Percentiles rank a stretch among this genome's conserved stretches.
Evolutionary conservation across 2,797 vertebrate species (phyloP).

Genomic region (Clamator glandarius): DNA sequence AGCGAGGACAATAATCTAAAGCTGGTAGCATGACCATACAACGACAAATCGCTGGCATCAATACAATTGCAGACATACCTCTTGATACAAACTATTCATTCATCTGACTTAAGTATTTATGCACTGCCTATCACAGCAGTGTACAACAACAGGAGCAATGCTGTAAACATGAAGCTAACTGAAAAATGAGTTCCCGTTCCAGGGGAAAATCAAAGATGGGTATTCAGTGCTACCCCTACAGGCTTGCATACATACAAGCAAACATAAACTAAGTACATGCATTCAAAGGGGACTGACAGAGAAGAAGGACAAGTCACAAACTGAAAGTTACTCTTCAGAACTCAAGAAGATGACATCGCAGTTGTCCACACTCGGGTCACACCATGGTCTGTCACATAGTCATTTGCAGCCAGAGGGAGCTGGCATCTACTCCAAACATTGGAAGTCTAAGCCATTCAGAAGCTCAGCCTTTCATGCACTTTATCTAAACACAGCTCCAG

Average conservation of each 20-base stretch:
- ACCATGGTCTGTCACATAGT: not conserved
- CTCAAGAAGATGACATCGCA: not conserved
- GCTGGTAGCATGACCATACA: not conserved
- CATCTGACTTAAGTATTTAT: not conserved
- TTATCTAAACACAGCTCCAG: not conserved
- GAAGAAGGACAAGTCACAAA: not conserved
- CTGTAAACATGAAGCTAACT: not conserved
- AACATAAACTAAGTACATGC: not conserved
- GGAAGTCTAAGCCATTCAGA: not conserved
- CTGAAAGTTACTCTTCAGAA: not conserved
- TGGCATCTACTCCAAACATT: not conserved
- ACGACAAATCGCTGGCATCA: not conserved
- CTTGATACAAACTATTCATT: not conserved
- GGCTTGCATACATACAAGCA: not conserved
- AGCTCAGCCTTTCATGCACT: not conserved
- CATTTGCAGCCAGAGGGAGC: not conserved
- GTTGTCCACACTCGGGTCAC: not conserved
- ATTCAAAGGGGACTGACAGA: not conserved
- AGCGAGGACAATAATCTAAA: not conserved
- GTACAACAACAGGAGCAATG: not conserved
- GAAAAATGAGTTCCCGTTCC: not conserved
- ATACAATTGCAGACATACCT: not conserved
- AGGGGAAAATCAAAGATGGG: not conserved
- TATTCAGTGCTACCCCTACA: not conserved
- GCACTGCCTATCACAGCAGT: not conserved